These are phyloP conservation scores for Agriopis marginaria DNA, from an alignment of 2,888 invertebrate species.

Conservation along the genomic window DNA sequence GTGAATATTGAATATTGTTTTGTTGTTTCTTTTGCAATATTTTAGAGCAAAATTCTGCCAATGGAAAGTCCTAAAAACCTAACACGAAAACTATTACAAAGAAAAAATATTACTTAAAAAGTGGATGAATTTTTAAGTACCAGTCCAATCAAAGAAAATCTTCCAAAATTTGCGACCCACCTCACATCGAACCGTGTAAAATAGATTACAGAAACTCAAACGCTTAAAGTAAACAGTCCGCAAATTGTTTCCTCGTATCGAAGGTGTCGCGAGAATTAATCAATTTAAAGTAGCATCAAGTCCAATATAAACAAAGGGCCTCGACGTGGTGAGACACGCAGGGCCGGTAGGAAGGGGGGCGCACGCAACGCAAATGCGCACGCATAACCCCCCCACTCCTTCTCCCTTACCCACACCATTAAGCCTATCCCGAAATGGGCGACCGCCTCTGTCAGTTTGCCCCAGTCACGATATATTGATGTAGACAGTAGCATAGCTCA, in stretches of 20 bases:
- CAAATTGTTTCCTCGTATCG: constrained; percentile 60
- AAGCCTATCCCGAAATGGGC: constrained; percentile 71
- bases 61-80: neutral
- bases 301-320: constrained; percentile 82
- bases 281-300: constrained; percentile 82
- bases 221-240: constrained; percentile 44
- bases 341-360: constrained; percentile 45
- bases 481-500: constrained; percentile 19
- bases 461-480: constrained; percentile 56
- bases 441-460: constrained; percentile 79
- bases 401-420: constrained; percentile 65
- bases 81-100: neutral
- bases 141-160: neutral
- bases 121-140: neutral
- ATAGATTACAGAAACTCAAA: constrained; percentile 31
- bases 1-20: constrained; percentile 25
- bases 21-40: constrained; percentile 1
- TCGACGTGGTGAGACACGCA: constrained; percentile 75
- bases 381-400: constrained; percentile 72
- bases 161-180: neutral
- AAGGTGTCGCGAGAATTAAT: constrained; percentile 80
- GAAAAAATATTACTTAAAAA: neutral
- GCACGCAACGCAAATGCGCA: constrained; percentile 69
- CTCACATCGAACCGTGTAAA: constrained; percentile 10
- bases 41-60: neutral